Evolutionary conservation across 1,140 invertebrate species (phyloP), one percentile per base, ranked within the genome.

Genomic region (Cyclina sinensis): DNA sequence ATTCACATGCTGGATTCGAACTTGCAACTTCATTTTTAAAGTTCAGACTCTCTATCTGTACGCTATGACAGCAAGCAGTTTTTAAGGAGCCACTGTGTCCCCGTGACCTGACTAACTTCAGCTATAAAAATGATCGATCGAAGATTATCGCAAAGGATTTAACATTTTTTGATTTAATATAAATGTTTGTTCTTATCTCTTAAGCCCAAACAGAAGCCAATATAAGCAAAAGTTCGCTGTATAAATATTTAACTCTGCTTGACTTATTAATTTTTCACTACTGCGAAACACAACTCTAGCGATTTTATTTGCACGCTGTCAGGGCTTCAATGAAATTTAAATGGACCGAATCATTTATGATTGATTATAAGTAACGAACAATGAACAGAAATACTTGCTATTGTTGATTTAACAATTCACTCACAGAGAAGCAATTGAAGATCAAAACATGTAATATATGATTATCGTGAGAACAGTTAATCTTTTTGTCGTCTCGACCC

Each of bases 81-180:
- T n/a, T n/a, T n/a, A n/a, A n/a, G n/a, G n/a, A n/a, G n/a, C n/a
- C 57, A 24, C 57, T 62, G 57, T 62, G 1, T 24, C 7, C 57
- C 57, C 4, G n/a, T 27, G 5, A 62, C 18, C 3, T 62, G 1
- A 62, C 51, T 11, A 21, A 11, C 5, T 62, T 27, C 24, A 24
- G 24, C 27, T 27, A 62, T 18, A 27, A 62, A 27, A 57, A 62
- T 4, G 43, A 62, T 62, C 57, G 24, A 62, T 62, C 4, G n/a
- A 7, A 14, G 57, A 62, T 62, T 62, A 62, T 27, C 43, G 43
- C 14, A 43, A 62, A 27, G 57, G 21, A 62, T 62, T 62, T 62
- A n/a, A 7, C 57, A n/a, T 62, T 62, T n/a, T n/a, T 62, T 62
- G n/a, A 62, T 62, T 70, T 39, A 39, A 70, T 70, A 70, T 70